phyloP scores from a whole-genome alignment of 2,888 invertebrate species.

The Lasioglossum oenotherae region DNA sequence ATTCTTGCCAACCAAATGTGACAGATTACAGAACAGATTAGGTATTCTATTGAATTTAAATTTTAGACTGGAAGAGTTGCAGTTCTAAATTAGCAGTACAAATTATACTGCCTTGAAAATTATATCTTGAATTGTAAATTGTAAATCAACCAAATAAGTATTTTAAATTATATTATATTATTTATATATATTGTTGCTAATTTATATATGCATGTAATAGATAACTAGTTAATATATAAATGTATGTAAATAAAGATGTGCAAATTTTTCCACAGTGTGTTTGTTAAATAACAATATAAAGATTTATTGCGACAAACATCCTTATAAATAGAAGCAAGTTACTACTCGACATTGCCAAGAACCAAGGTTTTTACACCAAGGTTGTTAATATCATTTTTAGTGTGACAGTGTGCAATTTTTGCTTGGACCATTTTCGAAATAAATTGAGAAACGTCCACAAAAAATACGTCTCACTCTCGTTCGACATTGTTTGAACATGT shows the following conservation, averaged over 20 bases:
- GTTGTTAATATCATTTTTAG: neutral
- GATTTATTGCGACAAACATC: neutral
- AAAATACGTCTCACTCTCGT: neutral
- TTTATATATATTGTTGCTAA: neutral
- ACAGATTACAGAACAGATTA: too few species aligned
- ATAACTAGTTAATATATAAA: neutral
- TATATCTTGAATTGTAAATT: neutral
- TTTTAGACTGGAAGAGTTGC: neutral
- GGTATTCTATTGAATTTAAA: neutral
- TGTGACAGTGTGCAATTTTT: neutral
- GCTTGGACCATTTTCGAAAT: neutral
- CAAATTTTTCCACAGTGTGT: neutral
- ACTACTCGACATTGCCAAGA: neutral
- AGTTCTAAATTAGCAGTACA: neutral
- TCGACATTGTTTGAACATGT: neutral
- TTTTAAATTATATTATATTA: neutral
- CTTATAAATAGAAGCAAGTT: neutral
- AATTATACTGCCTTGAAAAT: neutral
- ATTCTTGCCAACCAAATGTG: too few species aligned
- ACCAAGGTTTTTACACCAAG: neutral
- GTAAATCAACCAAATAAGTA: neutral
- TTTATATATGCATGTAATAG: neutral
- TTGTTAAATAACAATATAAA: neutral
- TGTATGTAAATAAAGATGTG: slow-evolving; percentile 12
- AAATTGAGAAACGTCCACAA: neutral